phyloP scores from a whole-genome alignment of 2,888 invertebrate species.

The Blastobasis lacticolella region DNA sequence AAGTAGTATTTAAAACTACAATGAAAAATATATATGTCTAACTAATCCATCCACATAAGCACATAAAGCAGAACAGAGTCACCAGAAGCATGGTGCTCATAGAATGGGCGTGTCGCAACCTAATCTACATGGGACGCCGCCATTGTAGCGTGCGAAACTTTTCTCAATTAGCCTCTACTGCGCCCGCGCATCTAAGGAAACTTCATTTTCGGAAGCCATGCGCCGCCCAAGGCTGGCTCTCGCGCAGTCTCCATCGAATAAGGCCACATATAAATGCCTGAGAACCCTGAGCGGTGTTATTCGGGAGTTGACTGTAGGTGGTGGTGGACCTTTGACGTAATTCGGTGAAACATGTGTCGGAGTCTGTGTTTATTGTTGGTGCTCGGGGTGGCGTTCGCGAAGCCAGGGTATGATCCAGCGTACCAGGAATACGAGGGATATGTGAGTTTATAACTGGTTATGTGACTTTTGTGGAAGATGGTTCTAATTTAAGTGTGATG shows the following conservation, averaged over 20 bases:
- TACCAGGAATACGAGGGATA: constrained; percentile 65
- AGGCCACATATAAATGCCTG: constrained; percentile 69
- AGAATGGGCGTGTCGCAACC: constrained; percentile 34
- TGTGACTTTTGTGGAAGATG: background rate
- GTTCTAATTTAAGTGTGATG: background rate
- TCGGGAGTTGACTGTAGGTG: constrained; percentile 32
- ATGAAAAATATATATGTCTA: too few species aligned
- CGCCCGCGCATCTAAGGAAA: constrained; percentile 43
- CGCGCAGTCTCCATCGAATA: constrained; percentile 32
- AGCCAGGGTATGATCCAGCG: constrained; percentile 44
- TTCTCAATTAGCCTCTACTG: constrained; percentile 47
- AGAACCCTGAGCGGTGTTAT: constrained; percentile 52
- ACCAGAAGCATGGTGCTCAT: constrained; percentile 18
- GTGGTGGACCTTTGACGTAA: constrained; percentile 4
- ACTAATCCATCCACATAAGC: too few species aligned
- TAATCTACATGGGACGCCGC: constrained; percentile 37
- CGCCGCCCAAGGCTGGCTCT: constrained; percentile 50
- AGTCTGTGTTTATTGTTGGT: constrained; percentile 39
- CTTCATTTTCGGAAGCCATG: constrained; percentile 57
- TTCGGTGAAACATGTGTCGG: constrained; percentile 37
- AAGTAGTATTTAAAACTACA: too few species aligned
- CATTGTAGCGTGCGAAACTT: constrained; percentile 62
- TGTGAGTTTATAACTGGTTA: constrained; percentile 64
- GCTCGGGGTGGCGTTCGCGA: constrained; percentile 35
- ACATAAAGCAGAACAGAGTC: too few species aligned